These are phyloP conservation scores for Blennius ocellaris DNA, from an alignment of 2,113 vertebrate genomes.

Conservation along the genomic window DNA sequence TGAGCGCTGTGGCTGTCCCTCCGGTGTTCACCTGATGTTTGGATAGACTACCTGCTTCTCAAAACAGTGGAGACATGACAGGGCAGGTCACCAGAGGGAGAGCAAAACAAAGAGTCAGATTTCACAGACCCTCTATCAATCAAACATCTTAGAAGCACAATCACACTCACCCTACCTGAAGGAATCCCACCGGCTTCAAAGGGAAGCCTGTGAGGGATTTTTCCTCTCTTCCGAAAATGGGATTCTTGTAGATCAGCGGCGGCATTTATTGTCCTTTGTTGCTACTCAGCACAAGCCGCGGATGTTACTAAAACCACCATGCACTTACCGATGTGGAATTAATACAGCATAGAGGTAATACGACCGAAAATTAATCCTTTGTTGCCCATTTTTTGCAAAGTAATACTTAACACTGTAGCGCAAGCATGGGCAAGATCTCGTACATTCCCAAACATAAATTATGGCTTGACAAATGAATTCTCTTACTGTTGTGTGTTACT, in stretches of 20 bases:
- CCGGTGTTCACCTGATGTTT: conserved; percentile 66
- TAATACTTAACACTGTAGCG: conserved; percentile 45
- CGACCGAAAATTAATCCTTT: conserved; percentile 62
- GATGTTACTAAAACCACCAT: conserved; percentile 37
- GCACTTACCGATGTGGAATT: conserved; percentile 29
- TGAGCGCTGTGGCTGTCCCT: conserved; percentile 48
- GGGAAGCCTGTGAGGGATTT: conserved; percentile 54
- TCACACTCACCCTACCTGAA: conserved; percentile 54
- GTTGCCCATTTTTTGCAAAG: conserved; percentile 59
- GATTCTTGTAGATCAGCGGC: conserved; percentile 56
- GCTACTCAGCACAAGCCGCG: conserved; percentile 53
- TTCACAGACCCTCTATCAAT: conserved; percentile 81
- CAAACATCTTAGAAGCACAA: conserved; percentile 76
- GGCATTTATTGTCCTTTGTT: conserved; percentile 61
- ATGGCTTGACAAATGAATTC: conserved; percentile 66
- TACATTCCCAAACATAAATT: conserved; percentile 75
- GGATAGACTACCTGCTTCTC: conserved; percentile 68
- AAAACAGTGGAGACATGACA: conserved; percentile 73
- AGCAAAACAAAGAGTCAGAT: conserved; percentile 79
- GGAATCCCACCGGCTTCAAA: conserved; percentile 74
- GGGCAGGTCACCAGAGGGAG: conserved; percentile 69
- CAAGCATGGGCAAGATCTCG: conserved; percentile 62
- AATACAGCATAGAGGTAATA: conserved; percentile 40
- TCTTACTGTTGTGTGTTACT: conserved; percentile 45
- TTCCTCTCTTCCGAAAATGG: conserved; percentile 44